Percentiles rank a stretch among this genome's conserved stretches.
Evolutionary conservation across 2,113 vertebrate species (phyloP).

Genomic region (Vimba vimba): DNA sequence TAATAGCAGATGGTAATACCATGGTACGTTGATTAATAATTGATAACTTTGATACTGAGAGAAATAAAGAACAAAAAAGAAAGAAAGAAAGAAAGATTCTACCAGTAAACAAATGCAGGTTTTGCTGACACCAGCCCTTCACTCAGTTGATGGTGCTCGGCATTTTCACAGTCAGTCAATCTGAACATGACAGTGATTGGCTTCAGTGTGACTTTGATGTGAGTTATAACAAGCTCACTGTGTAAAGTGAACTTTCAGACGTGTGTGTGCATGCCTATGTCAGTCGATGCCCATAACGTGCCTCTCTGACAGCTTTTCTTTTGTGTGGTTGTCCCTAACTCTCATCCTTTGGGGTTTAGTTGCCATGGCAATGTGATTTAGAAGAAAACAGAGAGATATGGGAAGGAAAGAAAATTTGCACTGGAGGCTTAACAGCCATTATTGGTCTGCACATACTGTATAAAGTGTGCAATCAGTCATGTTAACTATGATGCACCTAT

Average conservation of each 20-base stretch:
- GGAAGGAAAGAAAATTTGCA: conserved; percentile 69
- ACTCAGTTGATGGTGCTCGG: neutral
- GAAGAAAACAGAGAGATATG: conserved; percentile 64
- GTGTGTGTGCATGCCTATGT: conserved; percentile 30
- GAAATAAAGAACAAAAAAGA: neutral
- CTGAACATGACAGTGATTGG: conserved; percentile 11
- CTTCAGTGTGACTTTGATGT: conserved; percentile 5
- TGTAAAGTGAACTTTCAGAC: conserved; percentile 3
- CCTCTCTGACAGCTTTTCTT: conserved; percentile 69
- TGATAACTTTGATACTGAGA: neutral
- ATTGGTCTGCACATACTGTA: conserved; percentile 41
- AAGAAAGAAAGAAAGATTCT: neutral
- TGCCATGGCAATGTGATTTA: conserved; percentile 74
- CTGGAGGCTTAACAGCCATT: conserved; percentile 63
- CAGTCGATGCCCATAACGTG: conserved; percentile 53
- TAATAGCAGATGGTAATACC: neutral
- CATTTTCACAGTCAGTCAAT: conserved; percentile 3
- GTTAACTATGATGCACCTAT: conserved; percentile 2
- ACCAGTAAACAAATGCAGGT: neutral
- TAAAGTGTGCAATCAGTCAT: conserved; percentile 17
- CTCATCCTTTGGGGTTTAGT: conserved; percentile 71
- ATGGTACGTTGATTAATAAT: neutral
- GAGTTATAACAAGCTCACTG: neutral
- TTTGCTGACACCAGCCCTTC: neutral
- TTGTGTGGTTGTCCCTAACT: conserved; percentile 67